A percentile compares a stretch with the other conserved stretches of the same genome.
Conservation (phyloP, 2,797 vertebrate genomes). For the Tenualosa thibaudeaui region DNA sequence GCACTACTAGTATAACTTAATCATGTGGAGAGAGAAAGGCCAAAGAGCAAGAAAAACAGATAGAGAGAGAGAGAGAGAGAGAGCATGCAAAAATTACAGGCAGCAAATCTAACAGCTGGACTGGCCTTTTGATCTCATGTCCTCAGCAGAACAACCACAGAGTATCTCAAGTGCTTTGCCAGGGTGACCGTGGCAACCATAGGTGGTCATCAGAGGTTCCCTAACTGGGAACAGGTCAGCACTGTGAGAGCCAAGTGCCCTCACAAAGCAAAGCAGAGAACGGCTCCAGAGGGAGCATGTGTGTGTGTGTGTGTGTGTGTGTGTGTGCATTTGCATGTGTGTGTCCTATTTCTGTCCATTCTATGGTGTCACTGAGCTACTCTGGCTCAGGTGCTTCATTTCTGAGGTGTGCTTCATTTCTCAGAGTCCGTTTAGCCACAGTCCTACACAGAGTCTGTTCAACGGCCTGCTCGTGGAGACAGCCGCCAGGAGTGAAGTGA, state of each 20-base stretch:
- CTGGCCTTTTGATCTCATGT: conserved; percentile 3
- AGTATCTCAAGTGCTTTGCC: background rate
- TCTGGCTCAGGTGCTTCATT: background rate
- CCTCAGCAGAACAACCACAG: background rate
- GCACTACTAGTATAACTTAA: background rate
- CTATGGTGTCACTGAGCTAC: background rate
- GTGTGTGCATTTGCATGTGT: background rate
- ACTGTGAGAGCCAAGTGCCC: background rate
- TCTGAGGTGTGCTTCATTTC: background rate
- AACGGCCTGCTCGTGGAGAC: background rate
- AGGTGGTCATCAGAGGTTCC: background rate
- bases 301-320: background rate
- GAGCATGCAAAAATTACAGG: background rate
- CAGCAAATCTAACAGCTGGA: background rate
- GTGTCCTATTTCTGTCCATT: background rate
- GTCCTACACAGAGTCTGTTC: background rate
- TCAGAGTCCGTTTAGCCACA: background rate
- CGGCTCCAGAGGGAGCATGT: background rate
- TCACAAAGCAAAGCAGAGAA: background rate
- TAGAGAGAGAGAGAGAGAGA: background rate
- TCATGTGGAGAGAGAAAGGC: background rate
- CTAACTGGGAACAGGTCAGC: background rate
- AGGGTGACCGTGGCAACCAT: background rate
- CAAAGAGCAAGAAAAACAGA: background rate
- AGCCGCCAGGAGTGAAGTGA: conserved; percentile 1